Conservation (phyloP, 64 coral and sea anemone species). For the Actinia tenebrosa region DNA sequence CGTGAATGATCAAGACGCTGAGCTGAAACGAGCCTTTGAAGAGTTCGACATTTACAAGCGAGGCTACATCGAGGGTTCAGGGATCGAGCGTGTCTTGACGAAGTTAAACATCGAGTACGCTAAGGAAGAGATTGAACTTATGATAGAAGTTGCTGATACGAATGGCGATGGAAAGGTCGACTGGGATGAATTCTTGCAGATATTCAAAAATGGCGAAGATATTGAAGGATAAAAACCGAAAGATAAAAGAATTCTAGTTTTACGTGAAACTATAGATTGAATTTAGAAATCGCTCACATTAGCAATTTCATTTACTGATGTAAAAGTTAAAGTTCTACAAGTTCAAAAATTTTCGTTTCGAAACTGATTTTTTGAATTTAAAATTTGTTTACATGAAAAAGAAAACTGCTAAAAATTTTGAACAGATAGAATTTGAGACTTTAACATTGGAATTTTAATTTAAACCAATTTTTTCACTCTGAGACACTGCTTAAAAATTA, state of each 20-base stretch:
- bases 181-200: slow-evolving; percentile 79
- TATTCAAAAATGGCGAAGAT: slow-evolving; percentile 34
- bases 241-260: background rate
- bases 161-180: slow-evolving; percentile 78
- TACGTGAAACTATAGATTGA: background rate
- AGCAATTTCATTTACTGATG: too few species aligned
- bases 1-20: slow-evolving; percentile 28
- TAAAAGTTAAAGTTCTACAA: background rate
- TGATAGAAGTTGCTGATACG: slow-evolving; percentile 74
- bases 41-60: slow-evolving; percentile 73
- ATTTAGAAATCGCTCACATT: background rate
- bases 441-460: too few species aligned
- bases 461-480: too few species aligned
- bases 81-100: slow-evolving; percentile 61
- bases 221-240: slow-evolving; percentile 4
- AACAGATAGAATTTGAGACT: too few species aligned
- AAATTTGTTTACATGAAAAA: background rate
- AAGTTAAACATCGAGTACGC: slow-evolving; percentile 65
- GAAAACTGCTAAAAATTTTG: too few species aligned
- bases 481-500: too few species aligned
- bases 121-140: slow-evolving; percentile 60
- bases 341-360: background rate
- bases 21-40: slow-evolving; percentile 59
- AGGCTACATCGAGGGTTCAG: slow-evolving; percentile 59
- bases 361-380: background rate